These are phyloP conservation scores for Lophius americanus DNA, from an alignment of 2,797 vertebrate species.

Conservation along the genomic window DNA sequence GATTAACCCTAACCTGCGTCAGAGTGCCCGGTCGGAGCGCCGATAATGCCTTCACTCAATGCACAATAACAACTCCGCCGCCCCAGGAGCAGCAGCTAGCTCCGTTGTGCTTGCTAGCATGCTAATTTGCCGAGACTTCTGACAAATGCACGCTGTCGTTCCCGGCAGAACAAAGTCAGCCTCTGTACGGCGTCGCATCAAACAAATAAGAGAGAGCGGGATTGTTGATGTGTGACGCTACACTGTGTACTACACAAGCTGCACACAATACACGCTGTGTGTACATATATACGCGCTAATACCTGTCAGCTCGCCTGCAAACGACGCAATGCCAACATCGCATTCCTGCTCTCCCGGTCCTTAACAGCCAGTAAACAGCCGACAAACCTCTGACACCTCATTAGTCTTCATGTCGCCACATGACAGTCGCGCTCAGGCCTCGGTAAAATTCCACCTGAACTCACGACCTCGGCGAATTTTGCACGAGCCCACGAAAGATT, in stretches of 20 bases:
- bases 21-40: conserved; percentile 65
- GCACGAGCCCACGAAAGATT: background rate
- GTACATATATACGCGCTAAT: conserved; percentile 5
- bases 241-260: conserved; percentile 1
- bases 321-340: conserved; percentile 17
- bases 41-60: conserved; percentile 78
- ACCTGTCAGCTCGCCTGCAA: conserved; percentile 13
- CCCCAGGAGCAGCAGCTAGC: conserved; percentile 60
- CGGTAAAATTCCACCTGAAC: background rate
- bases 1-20: conserved; percentile 78
- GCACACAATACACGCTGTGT: background rate
- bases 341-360: background rate
- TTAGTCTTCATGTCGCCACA: conserved; percentile 49
- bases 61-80: conserved; percentile 76
- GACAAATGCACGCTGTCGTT: conserved; percentile 73
- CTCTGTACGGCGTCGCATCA: conserved; percentile 58
- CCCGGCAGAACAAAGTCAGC: conserved; percentile 54
- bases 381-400: conserved; percentile 50
- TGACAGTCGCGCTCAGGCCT: conserved; percentile 5
- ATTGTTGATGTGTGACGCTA: conserved; percentile 41
- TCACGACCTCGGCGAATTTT: background rate
- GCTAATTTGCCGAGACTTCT: conserved; percentile 69
- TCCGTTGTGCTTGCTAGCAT: conserved; percentile 53
- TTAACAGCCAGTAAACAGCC: conserved; percentile 19
- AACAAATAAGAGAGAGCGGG: conserved; percentile 42